phyloP scores from a whole-genome alignment of 2,797 vertebrate genomes.

The Poecilia gillii region DNA sequence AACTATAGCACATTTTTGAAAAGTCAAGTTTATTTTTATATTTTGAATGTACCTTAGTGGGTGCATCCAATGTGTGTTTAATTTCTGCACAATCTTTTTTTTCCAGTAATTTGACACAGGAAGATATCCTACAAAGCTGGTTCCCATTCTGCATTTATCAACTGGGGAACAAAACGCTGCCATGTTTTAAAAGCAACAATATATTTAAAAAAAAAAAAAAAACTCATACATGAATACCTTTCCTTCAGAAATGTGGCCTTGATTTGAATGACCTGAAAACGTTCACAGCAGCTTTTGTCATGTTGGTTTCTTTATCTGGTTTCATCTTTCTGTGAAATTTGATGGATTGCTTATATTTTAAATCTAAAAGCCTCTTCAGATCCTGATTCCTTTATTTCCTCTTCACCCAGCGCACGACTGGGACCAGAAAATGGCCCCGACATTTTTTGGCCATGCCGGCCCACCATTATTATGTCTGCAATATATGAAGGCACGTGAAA shows the following conservation, averaged over 20 bases:
- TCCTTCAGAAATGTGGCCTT: conserved; percentile 10
- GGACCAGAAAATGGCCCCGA: neutral
- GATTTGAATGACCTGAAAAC: conserved; percentile 1
- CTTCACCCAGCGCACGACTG: neutral
- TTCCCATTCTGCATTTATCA: neutral
- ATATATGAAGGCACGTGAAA: neutral
- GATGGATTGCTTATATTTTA: neutral
- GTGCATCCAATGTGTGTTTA: neutral
- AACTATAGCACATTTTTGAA: neutral
- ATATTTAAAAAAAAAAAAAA: neutral
- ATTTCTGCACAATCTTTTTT: neutral
- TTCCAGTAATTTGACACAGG: neutral
- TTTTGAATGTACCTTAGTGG: neutral
- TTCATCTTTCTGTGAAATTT: conserved; percentile 10
- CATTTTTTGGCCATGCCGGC: neutral
- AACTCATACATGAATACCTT: neutral
- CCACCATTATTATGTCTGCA: neutral
- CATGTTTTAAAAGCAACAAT: neutral
- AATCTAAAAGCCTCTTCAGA: neutral
- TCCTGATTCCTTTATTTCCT: conserved; percentile 1
- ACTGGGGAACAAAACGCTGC: neutral
- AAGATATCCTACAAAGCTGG: neutral
- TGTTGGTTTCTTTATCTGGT: neutral
- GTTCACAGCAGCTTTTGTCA: conserved; percentile 2
- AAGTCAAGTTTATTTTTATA: neutral